Evolutionary conservation across 2,888 invertebrate genomes (phyloP).

Genomic region (Noctua pronuba): DNA sequence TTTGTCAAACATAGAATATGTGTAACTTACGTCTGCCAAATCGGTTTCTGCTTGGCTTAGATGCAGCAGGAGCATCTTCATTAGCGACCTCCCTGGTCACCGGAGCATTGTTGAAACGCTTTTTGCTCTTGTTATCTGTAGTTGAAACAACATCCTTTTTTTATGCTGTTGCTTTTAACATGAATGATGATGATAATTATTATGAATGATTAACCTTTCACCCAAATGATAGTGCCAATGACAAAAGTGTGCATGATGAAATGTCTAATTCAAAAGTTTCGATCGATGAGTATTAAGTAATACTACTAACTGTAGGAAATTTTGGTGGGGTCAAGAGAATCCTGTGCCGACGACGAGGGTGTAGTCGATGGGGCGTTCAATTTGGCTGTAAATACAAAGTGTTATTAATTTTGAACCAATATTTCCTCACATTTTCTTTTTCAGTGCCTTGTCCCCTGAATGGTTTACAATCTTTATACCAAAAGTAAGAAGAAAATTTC

Average conservation of each 20-base stretch:
- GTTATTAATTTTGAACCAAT: slow-evolving; percentile 39
- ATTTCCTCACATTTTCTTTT: slow-evolving; percentile 62
- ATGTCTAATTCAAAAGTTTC: slow-evolving; percentile 15
- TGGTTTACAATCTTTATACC: neutral
- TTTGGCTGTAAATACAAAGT: slow-evolving; percentile 80
- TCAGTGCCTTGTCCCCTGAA: neutral
- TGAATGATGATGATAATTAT: slow-evolving; percentile 3
- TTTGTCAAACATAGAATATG: neutral
- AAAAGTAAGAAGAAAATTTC: neutral
- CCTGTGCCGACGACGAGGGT: slow-evolving; percentile 73
- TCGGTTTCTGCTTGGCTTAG: slow-evolving; percentile 83
- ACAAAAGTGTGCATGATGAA: slow-evolving; percentile 26
- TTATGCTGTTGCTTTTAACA: neutral
- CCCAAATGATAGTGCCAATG: slow-evolving; percentile 43
- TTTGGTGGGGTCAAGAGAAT: slow-evolving; percentile 80
- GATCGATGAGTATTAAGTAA: slow-evolving; percentile 25
- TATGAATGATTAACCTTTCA: slow-evolving; percentile 28
- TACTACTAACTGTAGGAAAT: slow-evolving; percentile 81
- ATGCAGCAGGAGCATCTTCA: slow-evolving; percentile 79
- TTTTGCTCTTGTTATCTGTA: slow-evolving; percentile 63
- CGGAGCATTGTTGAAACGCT: slow-evolving; percentile 78
- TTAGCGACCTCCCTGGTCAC: slow-evolving; percentile 78
- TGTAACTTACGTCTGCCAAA: slow-evolving; percentile 85
- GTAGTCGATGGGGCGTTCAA: slow-evolving; percentile 76
- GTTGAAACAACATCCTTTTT: slow-evolving; percentile 10